Evolutionary conservation across 1,140 invertebrate species (phyloP).

Genomic region (Diprion similis): DNA sequence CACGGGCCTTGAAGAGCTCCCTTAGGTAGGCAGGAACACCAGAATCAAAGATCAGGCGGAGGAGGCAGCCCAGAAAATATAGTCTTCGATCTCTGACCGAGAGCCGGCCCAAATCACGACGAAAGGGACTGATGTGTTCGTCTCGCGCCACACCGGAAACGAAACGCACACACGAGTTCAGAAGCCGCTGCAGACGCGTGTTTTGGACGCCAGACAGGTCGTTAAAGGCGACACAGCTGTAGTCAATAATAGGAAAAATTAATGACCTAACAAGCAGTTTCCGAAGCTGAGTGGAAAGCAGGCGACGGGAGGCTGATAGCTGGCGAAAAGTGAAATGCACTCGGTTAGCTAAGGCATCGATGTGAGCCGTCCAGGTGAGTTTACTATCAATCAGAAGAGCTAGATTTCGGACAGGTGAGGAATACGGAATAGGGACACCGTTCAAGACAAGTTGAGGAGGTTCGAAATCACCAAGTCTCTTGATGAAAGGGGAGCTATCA

Average conservation of each 20-base stretch:
- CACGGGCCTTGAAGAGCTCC: no score
- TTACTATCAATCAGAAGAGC: not conserved
- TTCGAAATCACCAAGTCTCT: not conserved
- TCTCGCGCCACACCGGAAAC: not conserved
- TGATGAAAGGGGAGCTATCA: not conserved
- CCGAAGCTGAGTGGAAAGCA: not conserved
- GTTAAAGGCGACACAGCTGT: not conserved
- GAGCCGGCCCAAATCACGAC: not conserved
- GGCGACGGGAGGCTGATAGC: not conserved
- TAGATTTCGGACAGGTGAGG: not conserved
- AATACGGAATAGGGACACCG: not conserved
- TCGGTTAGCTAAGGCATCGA: not conserved
- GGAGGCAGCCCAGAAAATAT: not conserved
- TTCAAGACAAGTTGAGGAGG: not conserved
- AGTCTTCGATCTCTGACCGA: not conserved
- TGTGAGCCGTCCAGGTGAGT: not conserved
- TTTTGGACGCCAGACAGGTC: not conserved
- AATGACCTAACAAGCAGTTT: not conserved
- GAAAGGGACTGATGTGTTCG: not conserved
- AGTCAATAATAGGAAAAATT: slow-evolving; percentile 1
- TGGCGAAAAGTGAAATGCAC: not conserved
- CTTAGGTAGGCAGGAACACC: not conserved
- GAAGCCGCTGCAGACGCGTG: not conserved
- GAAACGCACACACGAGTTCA: not conserved
- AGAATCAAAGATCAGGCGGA: not conserved